A percentile compares a stretch with the other conserved stretches of the same genome.
These are phyloP conservation scores for Lophura nycthemera DNA, from an alignment of 2,113 vertebrate species.

Conservation along the genomic window DNA sequence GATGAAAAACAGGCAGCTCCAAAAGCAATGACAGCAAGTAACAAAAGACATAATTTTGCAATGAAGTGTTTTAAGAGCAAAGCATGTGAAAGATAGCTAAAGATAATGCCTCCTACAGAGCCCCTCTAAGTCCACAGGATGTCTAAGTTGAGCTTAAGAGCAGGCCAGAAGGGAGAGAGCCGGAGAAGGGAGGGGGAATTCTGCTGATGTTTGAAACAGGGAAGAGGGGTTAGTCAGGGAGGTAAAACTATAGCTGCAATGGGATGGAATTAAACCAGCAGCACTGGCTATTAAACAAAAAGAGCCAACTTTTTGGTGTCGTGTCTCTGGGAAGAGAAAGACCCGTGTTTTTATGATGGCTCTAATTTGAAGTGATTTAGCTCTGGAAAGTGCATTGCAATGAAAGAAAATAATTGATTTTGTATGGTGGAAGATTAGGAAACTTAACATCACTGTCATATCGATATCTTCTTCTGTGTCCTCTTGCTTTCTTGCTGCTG, in stretches of 20 bases:
- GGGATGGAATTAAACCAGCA: background rate
- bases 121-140: background rate
- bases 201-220: background rate
- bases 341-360: background rate
- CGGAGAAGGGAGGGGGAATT: background rate
- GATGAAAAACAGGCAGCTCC: background rate
- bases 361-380: background rate
- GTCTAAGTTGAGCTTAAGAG: background rate
- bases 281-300: background rate
- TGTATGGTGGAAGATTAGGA: background rate
- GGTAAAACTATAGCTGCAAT: background rate
- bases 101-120: background rate
- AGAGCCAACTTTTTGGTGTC: background rate
- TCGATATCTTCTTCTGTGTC: background rate
- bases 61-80: background rate
- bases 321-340: background rate
- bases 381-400: background rate
- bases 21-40: background rate
- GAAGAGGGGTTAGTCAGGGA: background rate
- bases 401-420: background rate
- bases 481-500: background rate
- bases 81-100: background rate
- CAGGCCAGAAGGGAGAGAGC: conserved; percentile 3
- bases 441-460: background rate
- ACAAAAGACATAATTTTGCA: background rate